Base-by-base conservation (phyloP, 2,797 vertebrate species). In the Sebastes oblongus region DNA sequence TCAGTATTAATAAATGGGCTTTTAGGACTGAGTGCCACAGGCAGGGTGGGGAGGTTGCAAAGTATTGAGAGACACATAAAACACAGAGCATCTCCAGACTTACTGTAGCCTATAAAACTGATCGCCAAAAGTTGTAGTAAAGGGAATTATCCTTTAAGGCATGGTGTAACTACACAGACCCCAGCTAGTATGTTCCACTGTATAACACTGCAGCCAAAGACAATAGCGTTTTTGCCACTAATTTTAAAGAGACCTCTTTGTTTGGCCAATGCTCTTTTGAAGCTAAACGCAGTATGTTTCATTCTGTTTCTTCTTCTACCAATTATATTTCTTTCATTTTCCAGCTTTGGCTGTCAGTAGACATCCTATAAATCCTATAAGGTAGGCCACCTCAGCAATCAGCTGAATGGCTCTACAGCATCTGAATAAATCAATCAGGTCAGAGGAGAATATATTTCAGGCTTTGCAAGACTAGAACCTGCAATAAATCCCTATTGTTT, bases 371-470 rank as follows among this genome's bases (percentile, higher is more conserved):
- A 79, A 77, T 71, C 70, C 24, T 27, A 36, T 55, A 18, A 71
- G 13, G 70, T 1, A 27, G 2, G n/a, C 58, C 72, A 76, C 70
- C 67, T 80, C 56, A 72, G 76, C 78, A 82, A 84, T 85, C 78
- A 59, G 27, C 4, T 72, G 68, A 75, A 78, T 66, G 74, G 14
- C 81, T 58, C 60, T 1, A 27, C 12, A 72, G 46, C 56, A 62
- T 79, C 22, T 22, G 64, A 85, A 83, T 67, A 71, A 83, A 85
- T 75, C 71, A 72, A 25, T 81, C 29, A 36, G 36, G 54, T 64
- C 70, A 69, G 24, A 75, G 66, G 64, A 67, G 27, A 85, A 66
- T 73, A 60, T 72, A 56, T 71, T 56, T 71, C 66, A 81, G 46
- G 6, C 24, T 75, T 1, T 34, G 29, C 22, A 27, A 32, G 9